A percentile compares a stretch with the other conserved stretches of the same genome.
phyloP scores from a whole-genome alignment of 2,113 vertebrate species.

The Hippocampus barbouri region DNA sequence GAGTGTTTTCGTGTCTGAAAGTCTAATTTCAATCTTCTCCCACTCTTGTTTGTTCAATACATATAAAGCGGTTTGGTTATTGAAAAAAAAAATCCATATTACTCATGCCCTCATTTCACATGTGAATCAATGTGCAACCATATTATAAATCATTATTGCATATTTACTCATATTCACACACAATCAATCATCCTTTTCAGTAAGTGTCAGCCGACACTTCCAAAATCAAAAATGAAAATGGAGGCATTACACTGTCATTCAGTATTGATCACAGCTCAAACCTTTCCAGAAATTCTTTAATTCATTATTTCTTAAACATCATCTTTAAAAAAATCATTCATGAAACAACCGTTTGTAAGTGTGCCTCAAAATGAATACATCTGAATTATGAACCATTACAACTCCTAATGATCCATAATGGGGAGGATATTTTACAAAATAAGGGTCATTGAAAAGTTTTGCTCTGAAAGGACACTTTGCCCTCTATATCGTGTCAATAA shows the following conservation, averaged over 20 bases:
- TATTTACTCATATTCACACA: slow-evolving; percentile 31
- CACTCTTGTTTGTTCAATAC: not conserved
- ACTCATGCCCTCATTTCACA: not conserved
- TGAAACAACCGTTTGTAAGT: not conserved
- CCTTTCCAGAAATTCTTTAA: not conserved
- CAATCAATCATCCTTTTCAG: slow-evolving; percentile 44
- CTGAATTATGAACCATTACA: slow-evolving; percentile 20
- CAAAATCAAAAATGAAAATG: slow-evolving; percentile 34
- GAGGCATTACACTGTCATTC: slow-evolving; percentile 10
- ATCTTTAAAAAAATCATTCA: too few species aligned
- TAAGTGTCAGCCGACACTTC: slow-evolving; percentile 25
- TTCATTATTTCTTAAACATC: too few species aligned
- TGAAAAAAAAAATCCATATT: not conserved
- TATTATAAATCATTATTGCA: slow-evolving; percentile 11
- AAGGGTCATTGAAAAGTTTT: not conserved
- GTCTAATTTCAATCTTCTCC: slow-evolving; percentile 24
- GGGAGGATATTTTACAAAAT: not conserved
- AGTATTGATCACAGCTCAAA: slow-evolving; percentile 25
- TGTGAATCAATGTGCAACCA: slow-evolving; percentile 31
- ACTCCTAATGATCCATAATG: not conserved
- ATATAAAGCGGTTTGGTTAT: not conserved
- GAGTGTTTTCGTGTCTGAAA: slow-evolving; percentile 4
- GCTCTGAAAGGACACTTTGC: slow-evolving; percentile 22
- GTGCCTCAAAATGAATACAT: not conserved
- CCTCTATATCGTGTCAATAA: slow-evolving; percentile 8